Conservation (phyloP, 2,113 vertebrate species). For the Lophius piscatorius region DNA sequence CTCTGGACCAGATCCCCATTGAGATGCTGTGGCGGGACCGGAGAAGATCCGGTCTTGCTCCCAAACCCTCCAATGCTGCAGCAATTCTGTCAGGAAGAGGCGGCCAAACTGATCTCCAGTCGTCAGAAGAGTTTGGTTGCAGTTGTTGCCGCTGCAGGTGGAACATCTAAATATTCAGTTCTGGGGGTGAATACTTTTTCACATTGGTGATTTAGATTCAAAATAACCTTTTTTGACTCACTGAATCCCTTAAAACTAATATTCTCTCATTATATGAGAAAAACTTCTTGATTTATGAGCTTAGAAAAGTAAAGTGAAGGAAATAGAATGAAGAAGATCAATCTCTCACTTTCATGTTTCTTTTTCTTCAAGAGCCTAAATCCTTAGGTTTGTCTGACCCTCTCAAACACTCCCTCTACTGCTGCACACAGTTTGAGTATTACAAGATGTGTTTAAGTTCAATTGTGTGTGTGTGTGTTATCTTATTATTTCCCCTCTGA, state of each 20-base stretch:
- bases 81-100: too few relatives aligned
- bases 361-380: neutral
- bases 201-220: too few relatives aligned
- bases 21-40: too few relatives aligned
- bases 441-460: conserved; percentile 19
- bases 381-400: neutral
- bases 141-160: too few relatives aligned
- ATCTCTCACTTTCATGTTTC: neutral
- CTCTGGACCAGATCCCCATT: too few relatives aligned
- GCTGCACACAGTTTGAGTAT: conserved; percentile 10
- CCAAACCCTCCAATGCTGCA: too few relatives aligned
- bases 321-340: neutral
- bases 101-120: too few relatives aligned
- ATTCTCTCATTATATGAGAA: neutral
- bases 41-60: too few relatives aligned
- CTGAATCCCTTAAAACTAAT: neutral
- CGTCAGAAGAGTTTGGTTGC: too few relatives aligned
- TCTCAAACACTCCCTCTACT: neutral
- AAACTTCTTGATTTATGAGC: neutral
- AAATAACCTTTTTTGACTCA: too few relatives aligned
- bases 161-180: too few relatives aligned
- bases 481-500: conserved; percentile 36
- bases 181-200: too few relatives aligned
- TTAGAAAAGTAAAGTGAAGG: conserved; percentile 6
- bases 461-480: conserved; percentile 22